These are phyloP conservation scores for Thereva unica DNA, from an alignment of 2,888 invertebrate genomes.

Conservation along the genomic window DNA sequence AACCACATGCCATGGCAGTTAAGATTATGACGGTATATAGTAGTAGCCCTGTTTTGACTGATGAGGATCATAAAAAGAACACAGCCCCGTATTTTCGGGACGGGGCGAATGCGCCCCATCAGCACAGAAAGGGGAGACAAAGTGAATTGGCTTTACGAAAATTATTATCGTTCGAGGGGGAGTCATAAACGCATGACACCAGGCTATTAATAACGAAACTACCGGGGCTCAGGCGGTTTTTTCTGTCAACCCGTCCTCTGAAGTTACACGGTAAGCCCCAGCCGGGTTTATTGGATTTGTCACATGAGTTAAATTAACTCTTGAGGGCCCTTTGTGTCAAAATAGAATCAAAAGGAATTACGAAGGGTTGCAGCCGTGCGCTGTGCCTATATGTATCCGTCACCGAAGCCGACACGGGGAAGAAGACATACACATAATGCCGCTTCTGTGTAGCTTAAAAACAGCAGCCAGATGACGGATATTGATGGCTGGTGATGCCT, in stretches of 20 bases:
- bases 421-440: too few relatives aligned
- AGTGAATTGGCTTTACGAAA: conserved; percentile 8
- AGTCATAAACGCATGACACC: conserved; percentile 1
- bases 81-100: background rate
- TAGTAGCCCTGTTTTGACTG: background rate
- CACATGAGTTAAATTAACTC: conserved; percentile 30
- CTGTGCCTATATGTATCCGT: too few relatives aligned
- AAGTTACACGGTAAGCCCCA: conserved; percentile 1
- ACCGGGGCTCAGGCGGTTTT: conserved; percentile 19
- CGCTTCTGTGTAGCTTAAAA: too few relatives aligned
- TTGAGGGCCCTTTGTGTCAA: conserved; percentile 24
- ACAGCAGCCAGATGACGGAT: too few relatives aligned
- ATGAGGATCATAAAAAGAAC: conserved; percentile 17
- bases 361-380: background rate
- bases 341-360: conserved; percentile 28
- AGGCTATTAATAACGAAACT: conserved; percentile 17
- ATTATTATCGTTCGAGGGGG: conserved; percentile 12
- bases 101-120: background rate
- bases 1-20: conserved; percentile 3
- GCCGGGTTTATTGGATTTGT: conserved; percentile 30
- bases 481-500: too few relatives aligned
- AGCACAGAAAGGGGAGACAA: conserved; percentile 2
- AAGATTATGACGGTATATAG: conserved; percentile 12
- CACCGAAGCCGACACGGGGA: too few relatives aligned
- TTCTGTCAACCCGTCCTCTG: background rate